A percentile compares a stretch with the other conserved stretches of the same genome.
These are phyloP conservation scores for Nannobrachium achirus DNA, from an alignment of 2,113 vertebrate species.

Conservation along the genomic window DNA sequence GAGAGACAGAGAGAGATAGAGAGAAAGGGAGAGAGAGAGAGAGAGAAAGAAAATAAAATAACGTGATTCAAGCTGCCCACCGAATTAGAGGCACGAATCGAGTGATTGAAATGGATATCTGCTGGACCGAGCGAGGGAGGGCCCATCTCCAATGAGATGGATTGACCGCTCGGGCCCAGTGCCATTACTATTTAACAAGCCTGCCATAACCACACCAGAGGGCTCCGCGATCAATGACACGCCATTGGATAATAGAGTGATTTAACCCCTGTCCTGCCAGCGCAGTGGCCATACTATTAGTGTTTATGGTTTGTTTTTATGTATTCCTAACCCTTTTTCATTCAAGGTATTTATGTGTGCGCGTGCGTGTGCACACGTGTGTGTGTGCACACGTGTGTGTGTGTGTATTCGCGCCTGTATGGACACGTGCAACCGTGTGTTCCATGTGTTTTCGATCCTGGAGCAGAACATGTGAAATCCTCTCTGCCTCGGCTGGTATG, in stretches of 20 bases:
- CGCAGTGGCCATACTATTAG: slow-evolving; percentile 28
- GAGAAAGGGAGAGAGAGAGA: background rate
- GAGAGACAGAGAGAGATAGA: background rate
- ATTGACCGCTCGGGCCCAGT: slow-evolving; percentile 35
- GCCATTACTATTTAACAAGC: slow-evolving; percentile 66
- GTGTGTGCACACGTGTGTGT: background rate
- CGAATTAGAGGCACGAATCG: slow-evolving; percentile 31
- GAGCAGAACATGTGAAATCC: too few species aligned
- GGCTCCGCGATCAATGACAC: slow-evolving; percentile 54
- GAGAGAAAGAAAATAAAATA: slow-evolving; percentile 1
- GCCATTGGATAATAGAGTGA: slow-evolving; percentile 52
- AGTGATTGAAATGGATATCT: slow-evolving; percentile 50
- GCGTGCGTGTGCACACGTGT: slow-evolving; percentile 36
- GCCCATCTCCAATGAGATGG: slow-evolving; percentile 49
- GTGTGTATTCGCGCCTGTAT: slow-evolving; percentile 22
- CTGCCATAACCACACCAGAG: slow-evolving; percentile 28
- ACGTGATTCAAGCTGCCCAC: too few species aligned
- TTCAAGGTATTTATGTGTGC: too few species aligned
- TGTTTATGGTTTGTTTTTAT: slow-evolving; percentile 5
- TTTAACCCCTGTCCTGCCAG: slow-evolving; percentile 50
- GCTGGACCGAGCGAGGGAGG: slow-evolving; percentile 1
- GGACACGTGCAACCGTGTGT: too few species aligned
- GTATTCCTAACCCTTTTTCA: too few species aligned
- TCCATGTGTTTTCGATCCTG: background rate
- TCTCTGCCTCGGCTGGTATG: too few species aligned